Evolutionary conservation across 30 jellyfish, hydroid and myxozoan genomes (phyloP), one percentile per base, ranked within the genome.

Genomic region (Aurelia aurita): DNA sequence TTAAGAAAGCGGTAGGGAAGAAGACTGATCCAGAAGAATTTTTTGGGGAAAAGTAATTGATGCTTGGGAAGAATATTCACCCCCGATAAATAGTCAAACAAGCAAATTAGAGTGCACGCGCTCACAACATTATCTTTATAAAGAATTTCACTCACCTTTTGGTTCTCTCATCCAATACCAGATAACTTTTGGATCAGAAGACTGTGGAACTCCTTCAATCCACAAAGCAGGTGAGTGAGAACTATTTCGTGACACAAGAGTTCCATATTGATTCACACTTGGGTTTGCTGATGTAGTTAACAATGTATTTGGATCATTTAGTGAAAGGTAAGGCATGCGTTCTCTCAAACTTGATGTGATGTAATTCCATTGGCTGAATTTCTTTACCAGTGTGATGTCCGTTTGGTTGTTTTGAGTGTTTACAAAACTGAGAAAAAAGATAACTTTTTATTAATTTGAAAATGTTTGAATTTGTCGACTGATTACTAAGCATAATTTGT

Each of bases 111-210:
- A n/a, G n/a, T n/a, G n/a, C n/a, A n/a, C n/a, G n/a, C n/a, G n/a
- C n/a, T n/a, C n/a, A n/a, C n/a, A n/a, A n/a, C n/a, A n/a, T n/a
- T n/a, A n/a, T n/a, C n/a, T n/a, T n/a, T n/a, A n/a, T n/a, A n/a
- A n/a, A n/a, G n/a, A n/a, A n/a, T n/a, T n/a, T 19, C 25, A 15
- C 82, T 35, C 46, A 94, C 99, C 99, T 89, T 94, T 89, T 2
- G 99, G 88, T 45, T 94, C 99, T 63, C 95, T 77, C 80, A 94
- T 18, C 99, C 99, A 94, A 75, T 88, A 94, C 97, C 97, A 94
- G n/a, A 94, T 84, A 58, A 68, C 90, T 34, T 81, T 87, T 22
- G 99, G 99, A 15, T 39, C 51, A 39, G 51, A 14, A 35, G 70
- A 79, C 21, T 69, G 89, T 13, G 99, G 96, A 15, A 79, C 99